Conservation (phyloP, 1,140 invertebrate genomes). For the Drosophila serrata region DNA sequence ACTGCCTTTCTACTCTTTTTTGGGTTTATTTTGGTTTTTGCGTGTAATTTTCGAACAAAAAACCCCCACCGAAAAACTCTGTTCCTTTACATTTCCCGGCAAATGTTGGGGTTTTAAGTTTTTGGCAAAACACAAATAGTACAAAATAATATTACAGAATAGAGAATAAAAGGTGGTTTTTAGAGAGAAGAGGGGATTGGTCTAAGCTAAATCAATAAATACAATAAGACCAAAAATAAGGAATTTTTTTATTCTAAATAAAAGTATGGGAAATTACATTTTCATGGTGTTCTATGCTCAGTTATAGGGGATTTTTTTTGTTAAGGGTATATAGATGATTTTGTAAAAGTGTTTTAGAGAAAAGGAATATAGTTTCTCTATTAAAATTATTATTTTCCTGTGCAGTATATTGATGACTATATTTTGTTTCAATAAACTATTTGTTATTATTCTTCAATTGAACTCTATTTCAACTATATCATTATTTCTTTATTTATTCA, state of each 20-base stretch:
- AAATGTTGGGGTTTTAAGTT: conserved; percentile 23
- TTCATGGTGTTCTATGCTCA: conserved; percentile 7
- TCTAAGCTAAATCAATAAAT: conserved; percentile 73
- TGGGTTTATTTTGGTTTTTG: conserved; percentile 68
- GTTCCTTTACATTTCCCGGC: conserved; percentile 20
- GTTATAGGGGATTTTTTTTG: not conserved
- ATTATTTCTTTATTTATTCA: not conserved
- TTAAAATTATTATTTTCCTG: not conserved
- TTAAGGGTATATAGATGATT: not conserved
- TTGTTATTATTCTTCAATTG: not conserved
- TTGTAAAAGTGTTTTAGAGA: not conserved
- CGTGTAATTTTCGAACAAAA: conserved; percentile 63
- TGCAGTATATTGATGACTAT: too few species aligned
- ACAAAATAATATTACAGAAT: conserved; percentile 67
- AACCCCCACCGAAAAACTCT: conserved; percentile 14
- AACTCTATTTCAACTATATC: too few species aligned
- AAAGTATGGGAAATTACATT: not conserved
- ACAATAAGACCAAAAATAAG: conserved; percentile 39
- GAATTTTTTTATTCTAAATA: not conserved
- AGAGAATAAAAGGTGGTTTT: conserved; percentile 9
- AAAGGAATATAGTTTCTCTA: not conserved
- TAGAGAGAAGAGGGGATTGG: not conserved
- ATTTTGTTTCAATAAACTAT: not conserved
- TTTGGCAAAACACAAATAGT: conserved; percentile 53
- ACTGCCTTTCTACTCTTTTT: conserved; percentile 19